A percentile compares a stretch with the other conserved stretches of the same genome.
phyloP scores from a whole-genome alignment of 2,113 vertebrate species.

The Recurvirostra avosetta region DNA sequence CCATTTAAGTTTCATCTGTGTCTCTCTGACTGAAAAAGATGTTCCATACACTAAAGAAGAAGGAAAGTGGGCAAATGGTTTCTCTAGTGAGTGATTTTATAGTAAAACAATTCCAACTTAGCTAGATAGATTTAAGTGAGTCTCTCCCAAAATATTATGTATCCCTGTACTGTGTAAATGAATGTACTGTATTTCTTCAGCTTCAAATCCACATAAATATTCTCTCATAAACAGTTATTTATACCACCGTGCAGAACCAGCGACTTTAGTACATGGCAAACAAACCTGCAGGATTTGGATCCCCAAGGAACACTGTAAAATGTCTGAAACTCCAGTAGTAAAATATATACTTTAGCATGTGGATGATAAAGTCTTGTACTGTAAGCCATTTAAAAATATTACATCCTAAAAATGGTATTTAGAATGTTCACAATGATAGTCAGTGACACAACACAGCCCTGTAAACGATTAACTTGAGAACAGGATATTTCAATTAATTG shows the following conservation, averaged over 20 bases:
- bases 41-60: background rate
- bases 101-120: background rate
- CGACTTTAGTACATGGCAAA: background rate
- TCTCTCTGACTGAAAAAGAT: background rate
- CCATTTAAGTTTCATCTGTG: background rate
- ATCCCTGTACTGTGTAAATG: background rate
- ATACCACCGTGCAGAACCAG: background rate
- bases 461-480: background rate
- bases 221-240: background rate
- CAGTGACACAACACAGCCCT: background rate
- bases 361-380: background rate
- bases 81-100: background rate
- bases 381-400: background rate
- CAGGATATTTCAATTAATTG: background rate
- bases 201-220: background rate
- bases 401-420: background rate
- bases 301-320: background rate
- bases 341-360: background rate
- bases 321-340: background rate
- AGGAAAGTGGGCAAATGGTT: background rate
- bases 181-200: background rate
- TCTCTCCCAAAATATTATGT: background rate
- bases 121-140: background rate
- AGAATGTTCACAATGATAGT: background rate
- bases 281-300: background rate